Conservation (phyloP, 2,888 invertebrate species). For the Acleris holmiana region DNA sequence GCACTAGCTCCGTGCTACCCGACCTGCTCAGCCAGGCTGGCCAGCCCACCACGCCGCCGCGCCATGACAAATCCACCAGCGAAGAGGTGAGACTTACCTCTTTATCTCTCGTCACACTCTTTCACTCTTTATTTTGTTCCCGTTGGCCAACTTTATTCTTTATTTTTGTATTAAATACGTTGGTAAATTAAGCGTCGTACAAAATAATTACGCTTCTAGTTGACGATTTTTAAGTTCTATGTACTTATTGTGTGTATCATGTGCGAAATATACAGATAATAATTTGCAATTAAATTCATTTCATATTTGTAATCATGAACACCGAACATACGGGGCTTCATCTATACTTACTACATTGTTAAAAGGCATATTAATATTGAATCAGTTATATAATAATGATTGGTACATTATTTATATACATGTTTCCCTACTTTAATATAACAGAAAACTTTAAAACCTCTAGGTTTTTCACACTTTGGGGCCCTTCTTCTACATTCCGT, state of each 20-base stretch:
- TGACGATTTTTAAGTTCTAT: too few species aligned
- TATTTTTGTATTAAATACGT: background rate
- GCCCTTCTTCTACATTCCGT: background rate
- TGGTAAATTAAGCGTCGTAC: too few species aligned
- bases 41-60: constrained; percentile 92
- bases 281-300: constrained; percentile 5
- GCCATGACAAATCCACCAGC: constrained; percentile 96
- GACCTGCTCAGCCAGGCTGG: constrained; percentile 96
- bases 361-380: background rate
- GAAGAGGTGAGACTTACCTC: constrained; percentile 93
- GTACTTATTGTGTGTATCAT: background rate
- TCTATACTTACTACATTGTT: constrained; percentile 9
- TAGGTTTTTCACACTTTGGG: background rate
- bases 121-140: background rate
- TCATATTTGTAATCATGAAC: constrained; percentile 18
- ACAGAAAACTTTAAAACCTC: constrained; percentile 28
- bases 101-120: constrained; percentile 1
- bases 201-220: too few species aligned
- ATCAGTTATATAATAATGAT: background rate
- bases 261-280: background rate
- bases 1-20: constrained; percentile 96
- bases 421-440: constrained; percentile 2
- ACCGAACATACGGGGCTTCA: constrained; percentile 23
- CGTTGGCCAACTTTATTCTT: background rate
- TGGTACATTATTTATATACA: background rate